Percentiles rank a stretch among this genome's conserved stretches.
Conservation (phyloP, 2,888 invertebrate species). For the Perizoma affinitatum region DNA sequence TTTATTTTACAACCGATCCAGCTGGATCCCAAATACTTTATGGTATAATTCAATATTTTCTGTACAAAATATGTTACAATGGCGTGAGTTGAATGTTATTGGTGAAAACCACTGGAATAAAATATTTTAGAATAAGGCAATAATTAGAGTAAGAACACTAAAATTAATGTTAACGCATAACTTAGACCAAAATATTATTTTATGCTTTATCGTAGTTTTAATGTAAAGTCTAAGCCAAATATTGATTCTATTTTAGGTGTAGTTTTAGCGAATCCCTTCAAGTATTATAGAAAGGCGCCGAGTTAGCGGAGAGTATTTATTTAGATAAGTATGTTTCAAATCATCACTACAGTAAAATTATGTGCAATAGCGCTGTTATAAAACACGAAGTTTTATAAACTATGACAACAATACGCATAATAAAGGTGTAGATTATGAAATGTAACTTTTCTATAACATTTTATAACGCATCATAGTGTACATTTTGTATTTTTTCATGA, state of each 20-base stretch:
- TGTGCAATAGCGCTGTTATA: constrained; percentile 32
- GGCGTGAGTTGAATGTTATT: constrained; percentile 52
- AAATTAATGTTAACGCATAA: constrained; percentile 78
- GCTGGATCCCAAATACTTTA: too few relatives aligned
- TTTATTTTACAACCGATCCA: constrained; percentile 24
- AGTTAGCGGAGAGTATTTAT: constrained; percentile 75
- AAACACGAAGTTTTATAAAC: constrained; percentile 58
- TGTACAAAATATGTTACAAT: constrained; percentile 16
- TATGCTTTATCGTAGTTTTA: constrained; percentile 81
- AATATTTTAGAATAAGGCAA: constrained; percentile 75
- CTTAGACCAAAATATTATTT: constrained; percentile 83
- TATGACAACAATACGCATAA: constrained; percentile 62
- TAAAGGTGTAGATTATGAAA: constrained; percentile 69
- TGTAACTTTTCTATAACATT: constrained; percentile 78
- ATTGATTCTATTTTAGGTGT: constrained; percentile 80
- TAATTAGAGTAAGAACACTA: constrained; percentile 80
- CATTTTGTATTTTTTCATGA: constrained; percentile 83
- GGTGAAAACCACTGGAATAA: constrained; percentile 68
- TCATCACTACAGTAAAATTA: constrained; percentile 35
- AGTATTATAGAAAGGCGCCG: constrained; percentile 76
- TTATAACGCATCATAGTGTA: constrained; percentile 69
- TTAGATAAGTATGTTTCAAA: constrained; percentile 55
- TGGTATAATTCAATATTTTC: too few relatives aligned
- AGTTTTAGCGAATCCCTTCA: constrained; percentile 71
- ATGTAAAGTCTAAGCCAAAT: constrained; percentile 83